Evolutionary conservation across 2,113 vertebrate genomes (phyloP), one percentile per base, ranked within the genome.

Genomic region (Oreotrochilus melanogaster): DNA sequence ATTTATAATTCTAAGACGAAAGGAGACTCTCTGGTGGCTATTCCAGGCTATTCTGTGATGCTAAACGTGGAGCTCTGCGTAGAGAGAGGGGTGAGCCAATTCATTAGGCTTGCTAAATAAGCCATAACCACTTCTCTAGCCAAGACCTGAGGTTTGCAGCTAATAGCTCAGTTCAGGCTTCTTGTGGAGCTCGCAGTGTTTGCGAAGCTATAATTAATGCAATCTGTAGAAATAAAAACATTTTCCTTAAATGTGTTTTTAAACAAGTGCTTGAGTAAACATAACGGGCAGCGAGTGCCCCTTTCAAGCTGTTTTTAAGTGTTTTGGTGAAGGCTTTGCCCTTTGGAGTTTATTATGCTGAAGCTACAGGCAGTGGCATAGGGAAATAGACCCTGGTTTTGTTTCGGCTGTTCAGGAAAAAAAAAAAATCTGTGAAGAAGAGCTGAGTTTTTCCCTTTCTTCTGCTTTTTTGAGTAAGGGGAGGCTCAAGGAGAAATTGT

Each of bases 231-330:
- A 96, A 96, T 72, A 94, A 97, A 97, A 97, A 96, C 96, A 89
- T 92, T 95, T 97, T 96, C 79, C 94, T 96, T 97, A 93, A 90
- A 96, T 88, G 95, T 97, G 97, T 95, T 95, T 98, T 96, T 94
- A 96, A 97, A 96, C 97, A 98, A 97, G 97, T 97, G 96, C 94
- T 97, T 96, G 94, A 92, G 94, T 96, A 97, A 97, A 96, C 96
- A 96, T 80, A 85, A 86, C 79, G 92, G 94, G 94, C 75, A 69
- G 93, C 27, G 30, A 87, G 72, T 69, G 86, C 75, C 75, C 73
- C 92, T 90, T 87, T 96, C 87, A 60, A 58, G 71, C 93, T 89
- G 92, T 78, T 86, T 95, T 90, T 81, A 58, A 81, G 94, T 90
- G 93, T 95, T 95, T 93, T 57, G 90, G 54, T 78, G 72, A 60